Base-by-base conservation (phyloP, 2,888 invertebrate species). In the Drosophila niveifrons region DNA sequence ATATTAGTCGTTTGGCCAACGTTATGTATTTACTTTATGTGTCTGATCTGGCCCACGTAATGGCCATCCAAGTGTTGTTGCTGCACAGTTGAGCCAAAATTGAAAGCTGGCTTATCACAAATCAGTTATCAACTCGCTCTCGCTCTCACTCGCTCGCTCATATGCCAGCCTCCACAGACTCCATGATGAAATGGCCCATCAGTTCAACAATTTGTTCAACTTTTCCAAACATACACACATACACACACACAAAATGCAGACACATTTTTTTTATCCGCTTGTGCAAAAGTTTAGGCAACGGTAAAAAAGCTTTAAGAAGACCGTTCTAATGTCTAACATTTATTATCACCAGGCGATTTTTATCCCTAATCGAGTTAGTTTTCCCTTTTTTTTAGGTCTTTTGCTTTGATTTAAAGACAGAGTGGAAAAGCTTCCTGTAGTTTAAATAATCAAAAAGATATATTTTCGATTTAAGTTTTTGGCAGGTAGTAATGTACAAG, bases 1-100 rank as follows among this genome's bases (percentile, higher is more conserved):
- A 83, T 86, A 84, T 84, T 83, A 89, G 89, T 80, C 84, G 81
- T 83, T 83, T 88, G 80, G 74, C 77, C 88, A 71, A 74, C 67
- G 74, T 80, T 83, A 70, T 74, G 75, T 83, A 79, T 82, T 83
- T 80, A 75, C 71, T 80, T 88, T 82, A 82, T 88, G 73, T 85
- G 88, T 81, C 71, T 81, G 75, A 67, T 55, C 53, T 51, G 75
- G 56, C 55, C 61, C 75, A 61, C 61, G 61, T 61, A 61, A 61
- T 61, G 61, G 61, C 53, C 53, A 36, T 11, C 46, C 11, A 10
- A 18, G n/a, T 47, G 34, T 0, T 56, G 44, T 31, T 9, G 28
- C 36, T 39, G 39, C 59, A 68, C 71, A 51, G 56, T 31, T 63
- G 56, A 66, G 78, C 66, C 76, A 39, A 67, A 82, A 82, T 79